Percentiles rank a stretch among this genome's conserved stretches.
phyloP scores from a whole-genome alignment of 1,140 invertebrate genomes.

The Chelonus insularis region DNA sequence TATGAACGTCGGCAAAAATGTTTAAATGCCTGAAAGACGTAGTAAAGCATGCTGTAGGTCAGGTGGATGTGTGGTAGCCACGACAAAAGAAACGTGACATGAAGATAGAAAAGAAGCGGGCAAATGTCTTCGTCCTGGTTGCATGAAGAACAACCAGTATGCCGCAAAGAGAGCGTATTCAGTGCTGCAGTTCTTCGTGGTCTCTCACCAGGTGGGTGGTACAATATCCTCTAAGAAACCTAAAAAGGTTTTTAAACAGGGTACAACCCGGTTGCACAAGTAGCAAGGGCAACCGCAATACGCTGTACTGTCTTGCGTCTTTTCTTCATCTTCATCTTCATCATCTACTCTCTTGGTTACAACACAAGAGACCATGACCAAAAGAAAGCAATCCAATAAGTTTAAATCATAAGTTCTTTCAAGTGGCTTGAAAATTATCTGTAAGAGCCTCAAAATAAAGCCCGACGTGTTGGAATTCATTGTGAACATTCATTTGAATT shows the following conservation, averaged over 20 bases:
- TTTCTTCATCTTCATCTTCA: conserved; percentile 5
- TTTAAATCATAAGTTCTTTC: conserved; percentile 51
- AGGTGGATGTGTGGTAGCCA: conserved; percentile 22
- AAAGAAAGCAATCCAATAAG: conserved; percentile 49
- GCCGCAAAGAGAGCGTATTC: conserved; percentile 25
- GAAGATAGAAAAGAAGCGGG: not conserved
- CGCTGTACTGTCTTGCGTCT: conserved; percentile 25
- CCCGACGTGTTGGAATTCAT: no score
- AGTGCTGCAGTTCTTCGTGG: no score
- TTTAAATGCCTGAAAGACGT: no score
- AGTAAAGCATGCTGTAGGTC: not conserved
- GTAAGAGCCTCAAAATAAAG: not conserved
- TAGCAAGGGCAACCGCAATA: conserved; percentile 38
- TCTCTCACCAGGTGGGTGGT: conserved; percentile 30
- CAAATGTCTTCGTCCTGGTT: conserved; percentile 25
- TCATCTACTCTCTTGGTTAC: not conserved
- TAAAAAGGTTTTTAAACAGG: not conserved
- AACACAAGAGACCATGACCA: conserved; percentile 31
- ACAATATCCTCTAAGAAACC: conserved; percentile 14
- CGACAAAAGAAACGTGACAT: conserved; percentile 30
- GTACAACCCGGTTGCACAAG: conserved; percentile 27
- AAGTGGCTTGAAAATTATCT: not conserved
- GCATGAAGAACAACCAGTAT: conserved; percentile 15
- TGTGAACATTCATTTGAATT: no score
- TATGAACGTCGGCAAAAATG: no score